Evolutionary conservation across 2,797 vertebrate genomes (phyloP), one percentile per base, ranked within the genome.

Genomic region (Poecilia wingei): DNA sequence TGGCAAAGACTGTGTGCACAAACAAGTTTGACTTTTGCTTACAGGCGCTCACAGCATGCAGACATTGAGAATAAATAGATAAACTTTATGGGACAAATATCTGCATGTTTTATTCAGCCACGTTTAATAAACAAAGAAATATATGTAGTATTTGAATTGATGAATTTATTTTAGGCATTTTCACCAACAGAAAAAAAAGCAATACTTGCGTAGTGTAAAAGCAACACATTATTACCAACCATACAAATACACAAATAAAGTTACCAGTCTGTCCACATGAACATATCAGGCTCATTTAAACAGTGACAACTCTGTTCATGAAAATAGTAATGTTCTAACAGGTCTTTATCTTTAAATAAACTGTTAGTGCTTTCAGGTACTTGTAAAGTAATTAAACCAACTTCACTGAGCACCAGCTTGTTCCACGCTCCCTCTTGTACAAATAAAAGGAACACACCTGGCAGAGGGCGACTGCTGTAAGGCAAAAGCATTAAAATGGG

Each of bases 391-490:
- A 53, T 73, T 33, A 73, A 53, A 53, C 47, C 47, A 53, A 39
- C 47, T 53, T 69, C 12, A 43, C 10, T n/a, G 10, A 25, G 39
- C 39, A n/a, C 39, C 22, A n/a, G 22, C 66, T 41, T 68, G 8
- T 41, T 25, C 20, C 36, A 43, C 4, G 4, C 36, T 68, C 20
- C 4, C 10, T 68, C 39, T 73, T 33, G 7, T 22, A 36, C 80
- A n/a, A 69, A 4, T 33, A 18, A 74, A 80, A 80, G 20, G 41
- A 51, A 25, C 1, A 80, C 78, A 81, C 53, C 18, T 77, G 25
- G 28, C 47, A 69, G 39, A 4, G 75, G 36, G 39, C 2, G 46
- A 71, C 77, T 71, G n/a, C 25, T 75, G 70, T 72, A 46, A 10
- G 33, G 25, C 18, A 80, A 72, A 45, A 28, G 55, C 18, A 55